Evolutionary conservation across 2,797 vertebrate species (phyloP).

Genomic region (Myotis daubentonii): DNA sequence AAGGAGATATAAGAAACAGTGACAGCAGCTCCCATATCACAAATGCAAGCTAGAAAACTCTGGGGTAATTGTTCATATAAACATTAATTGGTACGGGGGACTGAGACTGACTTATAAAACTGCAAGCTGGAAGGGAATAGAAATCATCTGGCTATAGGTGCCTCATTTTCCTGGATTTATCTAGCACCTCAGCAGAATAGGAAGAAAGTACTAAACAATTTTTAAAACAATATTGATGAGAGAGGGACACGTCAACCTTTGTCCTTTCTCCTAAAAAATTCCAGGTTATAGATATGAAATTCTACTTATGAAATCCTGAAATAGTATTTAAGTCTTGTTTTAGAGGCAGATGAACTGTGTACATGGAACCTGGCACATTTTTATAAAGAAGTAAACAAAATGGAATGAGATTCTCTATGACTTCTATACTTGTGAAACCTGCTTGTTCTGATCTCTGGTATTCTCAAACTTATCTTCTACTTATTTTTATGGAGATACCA

Average conservation of each 20-base stretch:
- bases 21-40: background rate
- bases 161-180: conserved; percentile 34
- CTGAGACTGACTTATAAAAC: conserved; percentile 51
- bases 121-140: background rate
- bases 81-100: conserved; percentile 7
- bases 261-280: conserved; percentile 5
- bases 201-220: conserved; percentile 29
- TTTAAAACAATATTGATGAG: background rate
- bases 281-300: background rate
- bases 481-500: conserved; percentile 30
- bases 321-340: conserved; percentile 27
- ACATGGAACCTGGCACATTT: background rate
- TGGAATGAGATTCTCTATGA: conserved; percentile 38
- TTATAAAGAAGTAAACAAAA: conserved; percentile 41
- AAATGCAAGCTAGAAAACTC: conserved; percentile 1
- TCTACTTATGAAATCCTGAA: conserved; percentile 33
- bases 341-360: background rate
- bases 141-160: conserved; percentile 4
- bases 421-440: background rate
- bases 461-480: conserved; percentile 14
- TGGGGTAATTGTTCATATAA: background rate
- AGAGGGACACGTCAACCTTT: background rate
- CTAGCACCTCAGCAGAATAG: conserved; percentile 4
- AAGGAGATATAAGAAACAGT: background rate
- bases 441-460: background rate